Percentiles rank a stretch among this genome's conserved stretches.
Evolutionary conservation across 2,797 vertebrate genomes (phyloP).

Genomic region (Schizopygopsis malacanthus): DNA sequence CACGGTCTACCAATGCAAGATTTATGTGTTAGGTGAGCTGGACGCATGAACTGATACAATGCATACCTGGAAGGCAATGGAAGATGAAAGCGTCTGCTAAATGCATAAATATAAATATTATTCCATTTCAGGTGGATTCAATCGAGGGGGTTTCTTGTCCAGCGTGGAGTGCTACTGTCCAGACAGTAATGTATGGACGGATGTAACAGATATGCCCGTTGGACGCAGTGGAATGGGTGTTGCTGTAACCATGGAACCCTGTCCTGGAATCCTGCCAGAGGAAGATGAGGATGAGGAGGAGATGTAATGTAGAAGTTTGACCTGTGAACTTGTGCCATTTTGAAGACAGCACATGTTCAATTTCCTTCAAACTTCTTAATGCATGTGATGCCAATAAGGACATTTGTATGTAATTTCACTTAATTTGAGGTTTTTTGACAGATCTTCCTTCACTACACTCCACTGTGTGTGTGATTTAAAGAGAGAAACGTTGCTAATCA

Average conservation of each 20-base stretch:
- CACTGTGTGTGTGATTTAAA: conserved; percentile 29
- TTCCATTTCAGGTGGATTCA: conserved; percentile 80
- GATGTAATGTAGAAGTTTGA: conserved; percentile 20
- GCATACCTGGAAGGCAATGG: not conserved
- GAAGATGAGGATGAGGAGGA: conserved; percentile 66
- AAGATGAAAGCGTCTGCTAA: not conserved
- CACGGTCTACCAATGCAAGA: conserved; percentile 75
- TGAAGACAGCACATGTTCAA: not conserved
- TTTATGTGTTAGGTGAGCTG: conserved; percentile 79
- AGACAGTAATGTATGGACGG: conserved; percentile 77
- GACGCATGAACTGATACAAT: not conserved
- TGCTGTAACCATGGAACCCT: conserved; percentile 87
- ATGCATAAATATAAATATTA: not conserved
- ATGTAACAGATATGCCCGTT: conserved; percentile 74
- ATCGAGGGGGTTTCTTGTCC: conserved; percentile 81
- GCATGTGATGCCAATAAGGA: conserved; percentile 23
- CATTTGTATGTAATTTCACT: not conserved
- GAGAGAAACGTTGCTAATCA: conserved; percentile 23
- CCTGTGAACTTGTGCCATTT: conserved; percentile 18
- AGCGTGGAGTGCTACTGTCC: conserved; percentile 82
- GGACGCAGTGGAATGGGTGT: conserved; percentile 85
- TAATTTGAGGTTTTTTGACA: not conserved
- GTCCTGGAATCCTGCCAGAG: conserved; percentile 76
- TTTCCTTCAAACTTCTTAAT: not conserved
- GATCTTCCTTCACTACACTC: not conserved